Conservation (phyloP, 1,140 invertebrate species). For the Hydropsyche tenuis region DNA sequence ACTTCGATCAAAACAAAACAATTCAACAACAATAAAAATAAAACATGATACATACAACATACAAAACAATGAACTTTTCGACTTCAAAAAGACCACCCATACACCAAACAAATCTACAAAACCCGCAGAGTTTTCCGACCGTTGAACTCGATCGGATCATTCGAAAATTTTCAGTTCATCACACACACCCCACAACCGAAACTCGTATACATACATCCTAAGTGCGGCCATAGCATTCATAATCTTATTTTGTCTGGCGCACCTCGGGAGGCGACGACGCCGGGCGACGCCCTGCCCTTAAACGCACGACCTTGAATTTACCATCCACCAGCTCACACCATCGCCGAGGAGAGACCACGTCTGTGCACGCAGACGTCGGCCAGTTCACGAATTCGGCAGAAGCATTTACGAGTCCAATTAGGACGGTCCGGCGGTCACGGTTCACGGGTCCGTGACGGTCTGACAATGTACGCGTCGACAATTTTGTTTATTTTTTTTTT, state of each 20-base stretch:
- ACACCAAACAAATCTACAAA: no score
- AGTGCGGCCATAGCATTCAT: background rate
- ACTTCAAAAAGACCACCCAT: no score
- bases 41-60: no score
- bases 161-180: no score
- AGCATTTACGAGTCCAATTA: background rate
- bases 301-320: conserved; percentile 6
- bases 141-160: no score
- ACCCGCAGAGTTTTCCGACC: no score
- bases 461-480: conserved; percentile 9
- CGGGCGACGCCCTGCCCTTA: conserved; percentile 17
- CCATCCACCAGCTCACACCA: background rate
- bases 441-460: conserved; percentile 20
- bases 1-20: no score
- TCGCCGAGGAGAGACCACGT: background rate
- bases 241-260: conserved; percentile 27
- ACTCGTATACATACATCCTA: no score
- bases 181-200: no score
- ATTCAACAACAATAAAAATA: no score
- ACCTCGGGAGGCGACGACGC: background rate
- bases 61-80: no score
- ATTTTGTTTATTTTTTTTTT: background rate
- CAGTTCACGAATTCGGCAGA: no score
- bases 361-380: background rate
- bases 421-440: conserved; percentile 14